Evolutionary conservation across 2,797 vertebrate species (phyloP).

Genomic region (Discoglossus pictus): DNA sequence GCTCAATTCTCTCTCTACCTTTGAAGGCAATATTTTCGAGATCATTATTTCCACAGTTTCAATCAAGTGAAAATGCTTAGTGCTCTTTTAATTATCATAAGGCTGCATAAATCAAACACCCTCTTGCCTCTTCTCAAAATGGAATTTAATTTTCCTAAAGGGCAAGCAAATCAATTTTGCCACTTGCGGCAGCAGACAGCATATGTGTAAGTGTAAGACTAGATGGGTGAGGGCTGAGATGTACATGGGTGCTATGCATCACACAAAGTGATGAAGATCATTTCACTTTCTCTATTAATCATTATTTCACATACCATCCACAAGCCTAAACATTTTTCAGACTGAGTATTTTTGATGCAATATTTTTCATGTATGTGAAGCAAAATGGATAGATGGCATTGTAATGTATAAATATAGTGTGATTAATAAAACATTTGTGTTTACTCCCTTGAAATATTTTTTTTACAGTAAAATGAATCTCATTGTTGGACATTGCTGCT

Average conservation of each 20-base stretch:
- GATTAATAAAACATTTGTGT: too few species aligned
- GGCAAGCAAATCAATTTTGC: constrained; percentile 48
- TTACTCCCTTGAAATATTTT: too few species aligned
- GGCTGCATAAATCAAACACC: constrained; percentile 47
- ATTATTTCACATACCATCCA: background rate
- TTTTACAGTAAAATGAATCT: too few species aligned
- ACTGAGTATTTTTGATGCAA: background rate
- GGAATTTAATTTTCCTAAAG: constrained; percentile 49
- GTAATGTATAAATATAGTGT: too few species aligned
- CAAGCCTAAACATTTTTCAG: background rate
- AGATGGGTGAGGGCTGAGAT: constrained; percentile 23
- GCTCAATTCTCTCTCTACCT: constrained; percentile 21
- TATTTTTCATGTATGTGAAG: too few species aligned
- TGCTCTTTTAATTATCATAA: constrained; percentile 55
- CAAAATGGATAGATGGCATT: too few species aligned
- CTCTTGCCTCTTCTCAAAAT: constrained; percentile 35
- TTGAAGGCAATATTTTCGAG: constrained; percentile 50
- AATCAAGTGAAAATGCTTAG: constrained; percentile 53
- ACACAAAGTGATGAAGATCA: background rate
- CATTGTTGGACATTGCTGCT: too few species aligned
- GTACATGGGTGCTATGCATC: constrained; percentile 10
- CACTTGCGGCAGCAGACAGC: constrained; percentile 26
- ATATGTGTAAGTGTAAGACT: constrained; percentile 31
- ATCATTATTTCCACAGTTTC: constrained; percentile 55
- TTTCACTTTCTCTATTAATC: background rate